Evolutionary conservation across 2,888 invertebrate genomes (phyloP).

Genomic region (Diaprepes abbreviatus): DNA sequence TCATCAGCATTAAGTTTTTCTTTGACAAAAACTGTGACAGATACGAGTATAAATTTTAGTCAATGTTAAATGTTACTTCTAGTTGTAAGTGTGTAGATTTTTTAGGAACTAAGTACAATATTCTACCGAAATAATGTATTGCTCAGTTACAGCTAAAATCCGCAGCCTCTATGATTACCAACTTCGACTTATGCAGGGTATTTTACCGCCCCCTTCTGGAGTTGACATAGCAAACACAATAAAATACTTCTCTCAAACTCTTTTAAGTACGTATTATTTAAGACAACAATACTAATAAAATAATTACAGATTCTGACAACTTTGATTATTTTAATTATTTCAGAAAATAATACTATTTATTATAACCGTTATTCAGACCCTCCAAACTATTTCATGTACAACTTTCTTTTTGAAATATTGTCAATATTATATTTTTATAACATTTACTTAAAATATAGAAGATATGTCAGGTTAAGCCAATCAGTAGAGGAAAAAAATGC

Average conservation of each 20-base stretch:
- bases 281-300: too few relatives aligned
- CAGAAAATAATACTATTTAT: too few relatives aligned
- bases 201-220: conserved; percentile 93
- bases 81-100: conserved; percentile 20
- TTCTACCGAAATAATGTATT: conserved; percentile 24
- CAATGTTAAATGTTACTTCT: neutral
- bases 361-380: too few relatives aligned
- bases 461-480: too few relatives aligned
- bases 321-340: too few relatives aligned
- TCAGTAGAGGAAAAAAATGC: too few relatives aligned
- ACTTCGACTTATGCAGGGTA: conserved; percentile 90
- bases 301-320: too few relatives aligned
- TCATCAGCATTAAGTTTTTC: neutral
- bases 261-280: conserved; percentile 87
- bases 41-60: neutral
- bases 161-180: conserved; percentile 97
- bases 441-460: too few relatives aligned
- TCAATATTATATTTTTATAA: too few relatives aligned
- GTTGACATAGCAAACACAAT: conserved; percentile 97
- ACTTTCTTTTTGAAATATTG: too few relatives aligned
- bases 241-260: conserved; percentile 97
- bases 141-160: conserved; percentile 95
- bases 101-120: neutral
- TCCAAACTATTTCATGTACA: too few relatives aligned
- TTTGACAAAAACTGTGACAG: neutral